Conservation (phyloP, 2,113 vertebrate genomes). For the Vicugna pacos region DNA sequence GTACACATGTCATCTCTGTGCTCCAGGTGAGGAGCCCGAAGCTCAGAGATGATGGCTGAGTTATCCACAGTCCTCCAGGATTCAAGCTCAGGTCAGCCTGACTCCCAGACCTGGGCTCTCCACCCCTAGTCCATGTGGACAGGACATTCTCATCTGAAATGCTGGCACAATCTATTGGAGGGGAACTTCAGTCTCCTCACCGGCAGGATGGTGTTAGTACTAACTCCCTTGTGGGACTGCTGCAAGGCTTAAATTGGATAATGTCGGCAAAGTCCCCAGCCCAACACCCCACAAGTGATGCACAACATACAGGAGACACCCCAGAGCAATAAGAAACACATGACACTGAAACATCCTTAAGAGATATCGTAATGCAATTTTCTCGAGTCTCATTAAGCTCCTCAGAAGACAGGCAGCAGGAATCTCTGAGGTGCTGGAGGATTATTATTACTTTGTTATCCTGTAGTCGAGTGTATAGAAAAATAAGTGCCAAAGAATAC, state of each 20-base stretch:
- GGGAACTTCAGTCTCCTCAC: background rate
- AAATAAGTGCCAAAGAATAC: background rate
- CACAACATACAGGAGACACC: background rate
- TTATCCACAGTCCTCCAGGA: background rate
- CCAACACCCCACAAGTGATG: background rate
- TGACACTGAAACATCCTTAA: background rate
- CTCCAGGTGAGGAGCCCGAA: background rate
- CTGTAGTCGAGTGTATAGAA: background rate
- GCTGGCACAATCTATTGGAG: background rate
- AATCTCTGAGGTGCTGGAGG: background rate
- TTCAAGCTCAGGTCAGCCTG: background rate
- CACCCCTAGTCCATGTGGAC: background rate
- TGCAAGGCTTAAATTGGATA: background rate
- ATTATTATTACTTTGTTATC: background rate
- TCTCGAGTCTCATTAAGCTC: background rate
- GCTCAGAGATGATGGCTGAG: background rate
- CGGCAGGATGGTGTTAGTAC: background rate
- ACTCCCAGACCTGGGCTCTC: background rate
- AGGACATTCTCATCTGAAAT: background rate
- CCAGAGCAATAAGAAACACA: background rate
- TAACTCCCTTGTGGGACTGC: background rate
- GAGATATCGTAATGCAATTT: background rate
- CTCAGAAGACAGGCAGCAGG: background rate
- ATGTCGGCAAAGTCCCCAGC: background rate
- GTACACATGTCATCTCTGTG: background rate